phyloP scores from a whole-genome alignment of 2,113 vertebrate genomes.

The Prunella himalayana region DNA sequence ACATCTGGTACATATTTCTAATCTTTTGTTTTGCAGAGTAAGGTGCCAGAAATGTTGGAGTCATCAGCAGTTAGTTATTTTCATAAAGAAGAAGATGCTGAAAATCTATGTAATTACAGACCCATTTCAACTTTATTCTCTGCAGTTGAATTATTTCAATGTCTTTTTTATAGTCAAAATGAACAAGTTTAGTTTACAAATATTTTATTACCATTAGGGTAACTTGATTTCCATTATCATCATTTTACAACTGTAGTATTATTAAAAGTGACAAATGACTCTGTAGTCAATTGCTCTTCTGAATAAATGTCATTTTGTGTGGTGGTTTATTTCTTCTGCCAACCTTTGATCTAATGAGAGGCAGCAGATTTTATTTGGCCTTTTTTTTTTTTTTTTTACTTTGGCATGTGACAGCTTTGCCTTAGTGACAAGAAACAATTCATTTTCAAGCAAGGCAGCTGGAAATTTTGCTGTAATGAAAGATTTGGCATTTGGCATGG shows the following conservation, averaged over 20 bases:
- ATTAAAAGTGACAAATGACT: conserved; percentile 70
- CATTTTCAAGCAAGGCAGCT: conserved; percentile 21
- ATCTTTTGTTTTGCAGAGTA: conserved; percentile 53
- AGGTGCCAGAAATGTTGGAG: conserved; percentile 28
- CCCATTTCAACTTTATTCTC: conserved; percentile 69
- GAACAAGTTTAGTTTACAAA: conserved; percentile 71
- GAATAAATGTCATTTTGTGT: conserved; percentile 27
- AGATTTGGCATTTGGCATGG: neutral
- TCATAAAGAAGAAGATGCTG: conserved; percentile 51
- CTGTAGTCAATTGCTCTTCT: conserved; percentile 25
- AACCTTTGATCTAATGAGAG: conserved; percentile 46
- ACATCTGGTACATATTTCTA: conserved; percentile 53
- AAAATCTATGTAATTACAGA: conserved; percentile 71
- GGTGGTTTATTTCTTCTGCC: conserved; percentile 45
- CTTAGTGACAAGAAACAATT: conserved; percentile 41
- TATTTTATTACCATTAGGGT: conserved; percentile 67
- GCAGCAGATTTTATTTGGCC: conserved; percentile 24
- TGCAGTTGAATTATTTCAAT: conserved; percentile 71
- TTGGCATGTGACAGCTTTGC: conserved; percentile 2
- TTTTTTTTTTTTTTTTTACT: neutral
- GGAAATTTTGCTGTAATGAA: conserved; percentile 30
- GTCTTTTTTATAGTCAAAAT: conserved; percentile 62
- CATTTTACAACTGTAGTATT: conserved; percentile 44
- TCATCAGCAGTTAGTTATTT: conserved; percentile 51
- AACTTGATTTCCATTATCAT: conserved; percentile 67